Conservation (phyloP, 2,888 invertebrate genomes). For the Calameuta idolon region DNA sequence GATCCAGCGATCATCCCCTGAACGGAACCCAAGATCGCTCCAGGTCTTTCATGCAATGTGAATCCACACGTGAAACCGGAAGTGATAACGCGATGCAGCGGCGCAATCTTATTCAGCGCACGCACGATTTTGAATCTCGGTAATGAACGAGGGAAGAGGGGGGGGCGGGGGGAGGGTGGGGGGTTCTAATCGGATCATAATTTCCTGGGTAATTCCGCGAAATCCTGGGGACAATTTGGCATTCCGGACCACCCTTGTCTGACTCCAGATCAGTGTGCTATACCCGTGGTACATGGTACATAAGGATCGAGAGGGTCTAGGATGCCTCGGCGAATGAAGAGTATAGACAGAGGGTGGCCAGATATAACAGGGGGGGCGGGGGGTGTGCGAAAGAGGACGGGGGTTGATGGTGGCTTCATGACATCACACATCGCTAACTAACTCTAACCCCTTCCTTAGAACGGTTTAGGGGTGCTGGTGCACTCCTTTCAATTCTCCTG, state of each 20-base stretch:
- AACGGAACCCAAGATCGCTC: neutral
- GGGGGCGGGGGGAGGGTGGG: neutral
- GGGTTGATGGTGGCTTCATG: conserved; percentile 25
- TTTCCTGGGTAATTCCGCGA: conserved; percentile 49
- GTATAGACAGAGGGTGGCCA: neutral
- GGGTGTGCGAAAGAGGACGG: neutral
- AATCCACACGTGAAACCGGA: neutral
- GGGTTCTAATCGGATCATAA: conserved; percentile 51
- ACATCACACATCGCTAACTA: conserved; percentile 51
- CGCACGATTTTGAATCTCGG: conserved; percentile 50
- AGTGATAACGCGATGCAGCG: neutral
- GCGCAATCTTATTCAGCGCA: conserved; percentile 38
- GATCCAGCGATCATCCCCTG: no score
- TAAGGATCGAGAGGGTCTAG: neutral
- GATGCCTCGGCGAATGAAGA: neutral
- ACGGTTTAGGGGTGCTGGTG: neutral
- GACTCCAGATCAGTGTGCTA: conserved; percentile 5
- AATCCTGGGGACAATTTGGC: conserved; percentile 47
- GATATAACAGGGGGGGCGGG: neutral
- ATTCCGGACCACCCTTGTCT: conserved; percentile 31
- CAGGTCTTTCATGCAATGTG: neutral
- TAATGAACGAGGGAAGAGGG: conserved; percentile 32
- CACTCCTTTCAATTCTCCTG: conserved; percentile 26
- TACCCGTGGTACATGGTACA: neutral
- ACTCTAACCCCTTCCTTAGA: conserved; percentile 43